Evolutionary conservation across 2,113 vertebrate genomes (phyloP).

Genomic region (Microcebus ravelobensis): DNA sequence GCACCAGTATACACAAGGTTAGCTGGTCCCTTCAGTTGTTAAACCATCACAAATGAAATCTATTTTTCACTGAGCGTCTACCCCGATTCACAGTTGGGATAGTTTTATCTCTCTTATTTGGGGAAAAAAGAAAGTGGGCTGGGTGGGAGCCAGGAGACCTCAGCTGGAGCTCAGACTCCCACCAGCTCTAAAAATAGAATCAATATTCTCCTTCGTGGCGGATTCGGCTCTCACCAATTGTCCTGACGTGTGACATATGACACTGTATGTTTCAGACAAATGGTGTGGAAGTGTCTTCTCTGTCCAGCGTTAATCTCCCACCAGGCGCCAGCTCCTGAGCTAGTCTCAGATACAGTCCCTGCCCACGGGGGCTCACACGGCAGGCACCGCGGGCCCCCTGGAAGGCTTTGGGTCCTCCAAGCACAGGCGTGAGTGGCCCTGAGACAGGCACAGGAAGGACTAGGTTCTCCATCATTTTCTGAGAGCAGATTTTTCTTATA

Average conservation of each 20-base stretch:
- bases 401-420: neutral
- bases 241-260: neutral
- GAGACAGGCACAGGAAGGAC: neutral
- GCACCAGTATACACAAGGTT: neutral
- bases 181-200: too few species aligned
- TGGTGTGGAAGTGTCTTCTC: neutral
- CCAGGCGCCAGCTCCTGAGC: neutral
- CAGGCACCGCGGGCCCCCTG: neutral
- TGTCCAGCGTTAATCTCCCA: neutral
- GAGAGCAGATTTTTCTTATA: neutral
- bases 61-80: neutral
- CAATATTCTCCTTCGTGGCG: neutral
- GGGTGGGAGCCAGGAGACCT: neutral
- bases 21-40: neutral
- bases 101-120: neutral
- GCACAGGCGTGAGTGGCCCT: neutral
- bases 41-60: neutral
- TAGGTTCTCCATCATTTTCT: neutral
- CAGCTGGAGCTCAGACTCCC: neutral
- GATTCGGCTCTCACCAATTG: rapidly evolving
- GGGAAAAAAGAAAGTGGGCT: neutral
- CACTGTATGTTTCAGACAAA: neutral
- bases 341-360: neutral
- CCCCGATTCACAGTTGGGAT: too few species aligned
- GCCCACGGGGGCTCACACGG: neutral